Base-by-base conservation (phyloP, 2,797 vertebrate genomes). In the Zenarchopterus dispar region DNA sequence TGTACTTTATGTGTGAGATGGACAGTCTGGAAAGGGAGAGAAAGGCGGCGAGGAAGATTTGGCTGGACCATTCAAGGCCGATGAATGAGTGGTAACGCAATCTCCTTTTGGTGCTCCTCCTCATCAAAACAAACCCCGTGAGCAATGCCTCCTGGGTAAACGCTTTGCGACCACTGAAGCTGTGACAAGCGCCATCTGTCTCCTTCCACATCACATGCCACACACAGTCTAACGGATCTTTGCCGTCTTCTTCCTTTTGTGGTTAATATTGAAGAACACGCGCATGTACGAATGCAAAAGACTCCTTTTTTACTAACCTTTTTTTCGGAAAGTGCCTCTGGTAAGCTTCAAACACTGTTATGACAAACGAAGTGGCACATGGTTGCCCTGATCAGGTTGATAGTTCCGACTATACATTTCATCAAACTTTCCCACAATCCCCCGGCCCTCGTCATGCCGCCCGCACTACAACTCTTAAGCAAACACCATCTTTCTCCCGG, bases 91-190 rank as follows among this genome's bases (percentile, higher is more conserved):
- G n/a, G 91, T 93, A 93, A 93, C 8, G 18, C 15, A 52, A 92
- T 89, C 89, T 89, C 91, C 90, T 91, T 92, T 93, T 92, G 90
- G 86, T 85, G 86, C 77, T 91, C 66, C 82, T 85, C 82, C 83
- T 89, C 89, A 82, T 92, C 93, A 89, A 93, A 93, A 93, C 91
- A 93, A 91, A 90, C 85, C 81, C 74, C 42, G 76, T 49, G 81
- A 86, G 88, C 87, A 82, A 70, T 87, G 91, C 88, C 91, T 91
- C 89, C 90, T 92, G 92, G 92, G 89, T 92, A 93, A 93, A 93
- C 86, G 85, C 73, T 88, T 86, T 87, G 85, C 51, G 67, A 89
- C 75, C 68, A 45, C 81, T 66, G 75, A 80, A 69, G 83, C 82
- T 86, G 80, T 87, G 90, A 93, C 89, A 77, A 84, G 77, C 42